Base-by-base conservation (phyloP, 2,888 invertebrate species). In the Sylvicola fuscatus region DNA sequence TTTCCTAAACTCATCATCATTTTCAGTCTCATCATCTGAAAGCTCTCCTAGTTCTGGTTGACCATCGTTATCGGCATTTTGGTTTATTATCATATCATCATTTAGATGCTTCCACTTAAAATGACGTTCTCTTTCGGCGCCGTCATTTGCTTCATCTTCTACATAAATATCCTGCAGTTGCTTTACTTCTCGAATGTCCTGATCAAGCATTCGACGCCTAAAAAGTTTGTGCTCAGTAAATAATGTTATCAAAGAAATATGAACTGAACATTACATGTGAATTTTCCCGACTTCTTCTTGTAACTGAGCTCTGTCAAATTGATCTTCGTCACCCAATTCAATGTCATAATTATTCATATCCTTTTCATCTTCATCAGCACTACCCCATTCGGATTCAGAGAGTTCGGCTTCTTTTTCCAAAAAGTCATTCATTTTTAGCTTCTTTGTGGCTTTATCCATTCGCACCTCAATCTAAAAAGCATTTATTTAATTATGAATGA, bases 381-480 rank as follows among this genome's bases (percentile, higher is more conserved):
- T 84, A 1, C 74, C 84, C 73, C 79, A 83, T 44, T 89, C 89
- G 3, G 82, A 84, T 49, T 89, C 92, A 0, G 87, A 86, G 26
- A 93, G 57, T 49, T 92, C 92, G 0, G 92, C 92, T 58, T 93
- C 92, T 28, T 76, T 68, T 44, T 93, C 92, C 36, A 92, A 65
- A 61, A 86, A 93, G 35, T 80, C 78, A 1, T 63, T 56, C 1
- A 66, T 64, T 34, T 68, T 67, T 32, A 62, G 61, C 40, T 61
- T 50, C 37, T 44, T 53, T 46, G 30, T 53, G 54, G 16, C 49
- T 48, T 37, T 52, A 52, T 1, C 50, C 53, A 49, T 55, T 47
- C 12, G 4, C 14, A 32, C 17, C 12, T 30, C 33, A 35, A 36
- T 15, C 34, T 35, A 36, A 36, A 7, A 14, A 32, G 27, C 13